Conservation (phyloP, 2,113 vertebrate genomes). For the Hippolais icterina region DNA sequence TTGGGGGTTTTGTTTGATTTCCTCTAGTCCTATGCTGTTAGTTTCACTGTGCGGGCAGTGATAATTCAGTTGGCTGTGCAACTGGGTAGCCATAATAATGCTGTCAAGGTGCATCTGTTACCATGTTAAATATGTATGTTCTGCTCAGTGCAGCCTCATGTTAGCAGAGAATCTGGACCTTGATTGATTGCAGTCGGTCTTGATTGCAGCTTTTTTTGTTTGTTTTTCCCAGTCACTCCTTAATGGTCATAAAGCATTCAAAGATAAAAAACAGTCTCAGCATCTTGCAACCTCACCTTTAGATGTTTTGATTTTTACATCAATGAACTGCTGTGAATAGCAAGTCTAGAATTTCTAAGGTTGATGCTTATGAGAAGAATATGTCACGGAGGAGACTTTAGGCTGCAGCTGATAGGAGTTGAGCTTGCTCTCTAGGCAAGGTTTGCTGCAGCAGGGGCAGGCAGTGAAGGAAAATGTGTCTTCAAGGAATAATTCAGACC, state of each 20-base stretch:
- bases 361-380: not conserved
- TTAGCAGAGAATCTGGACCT: not conserved
- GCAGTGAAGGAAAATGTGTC: not conserved
- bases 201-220: not conserved
- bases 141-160: not conserved
- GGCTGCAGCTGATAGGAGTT: not conserved
- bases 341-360: constrained; percentile 11
- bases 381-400: not conserved
- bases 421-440: not conserved
- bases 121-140: not conserved
- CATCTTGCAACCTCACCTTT: not conserved
- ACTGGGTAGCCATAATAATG: not conserved
- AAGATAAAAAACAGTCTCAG: not conserved
- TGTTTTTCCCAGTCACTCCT: not conserved
- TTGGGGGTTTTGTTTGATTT: not conserved
- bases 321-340: not conserved
- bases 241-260: not conserved
- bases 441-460: constrained; percentile 6
- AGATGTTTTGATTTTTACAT: not conserved
- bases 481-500: not conserved
- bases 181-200: not conserved
- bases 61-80: not conserved
- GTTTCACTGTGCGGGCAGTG: not conserved
- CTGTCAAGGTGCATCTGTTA: not conserved
- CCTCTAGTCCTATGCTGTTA: not conserved